Evolutionary conservation across 2,888 invertebrate genomes (phyloP), one percentile per base, ranked within the genome.

Genomic region (Teinopalpus imperialis): DNA sequence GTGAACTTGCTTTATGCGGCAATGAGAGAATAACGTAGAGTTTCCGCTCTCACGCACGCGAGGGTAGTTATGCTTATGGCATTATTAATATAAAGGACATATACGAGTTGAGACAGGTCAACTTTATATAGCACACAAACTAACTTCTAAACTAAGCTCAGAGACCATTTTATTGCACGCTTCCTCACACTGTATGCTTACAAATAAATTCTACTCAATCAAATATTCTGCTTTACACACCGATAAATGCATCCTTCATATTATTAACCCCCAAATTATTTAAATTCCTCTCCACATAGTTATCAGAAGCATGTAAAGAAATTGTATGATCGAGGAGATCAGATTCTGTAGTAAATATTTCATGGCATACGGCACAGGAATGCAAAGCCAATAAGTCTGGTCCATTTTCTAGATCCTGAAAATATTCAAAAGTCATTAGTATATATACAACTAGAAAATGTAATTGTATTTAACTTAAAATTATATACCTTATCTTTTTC

Each of bases 251-350:
- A 39, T 57, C 55, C 10, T 50, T 51, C 45, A 52, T 54, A 14
- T 57, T 52, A 26, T 35, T 40, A 2, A 46, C 9, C 9, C 39
- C 34, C 14, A 51, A 21, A 36, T 21, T 37, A 23, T 51, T 58
- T 31, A 52, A 52, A 29, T 57, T 55, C 18, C 54, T 49, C 4
- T 63, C 60, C 4, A 55, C 46, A 7, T 54, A 45, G 43, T 59
- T 64, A 13, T 68, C 63, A 2, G 81, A 76, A 1, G 82, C 73
- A 56, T 87, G 87, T 20, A 74, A 64, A 20, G 73, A 77, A 54
- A 86, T 85, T 0, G 86, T 82, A 49, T 88, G 87, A 39, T 85
- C 81, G 8, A 87, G 65, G 16, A 86, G 70, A 61, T 87, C 86
- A 7, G 75, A 66, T 35, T 87, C 86, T 1, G 75, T 82, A 0